These are phyloP conservation scores for Erebia ligea DNA, from an alignment of 2,888 invertebrate genomes.

Conservation along the genomic window DNA sequence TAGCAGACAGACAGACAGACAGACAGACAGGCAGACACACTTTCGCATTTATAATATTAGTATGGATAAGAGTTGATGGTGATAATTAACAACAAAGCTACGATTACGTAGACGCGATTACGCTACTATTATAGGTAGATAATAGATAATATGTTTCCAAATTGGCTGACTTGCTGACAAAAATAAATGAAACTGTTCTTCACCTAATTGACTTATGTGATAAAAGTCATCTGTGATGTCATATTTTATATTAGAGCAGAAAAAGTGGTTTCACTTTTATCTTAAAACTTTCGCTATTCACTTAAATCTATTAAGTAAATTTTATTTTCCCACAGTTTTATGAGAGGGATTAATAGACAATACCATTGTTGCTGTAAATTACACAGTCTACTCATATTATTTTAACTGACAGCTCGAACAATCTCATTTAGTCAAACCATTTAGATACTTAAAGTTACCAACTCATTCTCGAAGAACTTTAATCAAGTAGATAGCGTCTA, in stretches of 20 bases:
- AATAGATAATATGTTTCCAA: too few relatives aligned
- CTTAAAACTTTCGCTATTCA: slow-evolving; percentile 65
- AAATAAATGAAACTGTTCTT: too few relatives aligned
- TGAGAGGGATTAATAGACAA: slow-evolving; percentile 4
- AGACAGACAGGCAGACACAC: too few relatives aligned
- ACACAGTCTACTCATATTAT: slow-evolving; percentile 17
- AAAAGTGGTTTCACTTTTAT: background rate
- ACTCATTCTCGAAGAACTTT: background rate
- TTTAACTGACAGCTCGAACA: slow-evolving; percentile 38
- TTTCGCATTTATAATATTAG: too few relatives aligned
- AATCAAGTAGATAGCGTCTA: too few relatives aligned
- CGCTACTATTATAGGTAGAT: too few relatives aligned
- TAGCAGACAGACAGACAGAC: too few relatives aligned
- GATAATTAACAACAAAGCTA: too few relatives aligned
- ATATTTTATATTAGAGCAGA: slow-evolving; percentile 5
- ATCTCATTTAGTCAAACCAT: background rate
- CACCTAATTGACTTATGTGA: too few relatives aligned
- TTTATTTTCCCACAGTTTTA: slow-evolving; percentile 57
- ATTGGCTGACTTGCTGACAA: too few relatives aligned
- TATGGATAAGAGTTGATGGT: too few relatives aligned
- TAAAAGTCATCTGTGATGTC: slow-evolving; percentile 3
- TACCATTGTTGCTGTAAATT: background rate
- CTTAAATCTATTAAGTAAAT: slow-evolving; percentile 54
- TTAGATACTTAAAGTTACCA: background rate
- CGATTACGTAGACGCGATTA: too few relatives aligned